Evolutionary conservation across 2,113 vertebrate species (phyloP), one percentile per base, ranked within the genome.

Genomic region (Apaloderma vittatum): DNA sequence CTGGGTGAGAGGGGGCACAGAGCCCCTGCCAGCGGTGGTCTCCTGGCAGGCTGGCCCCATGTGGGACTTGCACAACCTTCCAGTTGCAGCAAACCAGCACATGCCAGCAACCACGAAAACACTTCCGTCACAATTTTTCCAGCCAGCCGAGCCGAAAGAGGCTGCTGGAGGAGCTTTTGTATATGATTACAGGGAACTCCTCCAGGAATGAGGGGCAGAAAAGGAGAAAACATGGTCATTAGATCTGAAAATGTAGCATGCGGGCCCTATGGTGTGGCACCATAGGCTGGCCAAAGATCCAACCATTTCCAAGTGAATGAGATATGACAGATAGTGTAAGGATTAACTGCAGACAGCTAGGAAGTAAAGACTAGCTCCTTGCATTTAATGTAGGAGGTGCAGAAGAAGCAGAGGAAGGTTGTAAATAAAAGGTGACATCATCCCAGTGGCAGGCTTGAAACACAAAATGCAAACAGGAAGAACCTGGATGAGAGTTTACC

Each of bases 31-130:
- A 2, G 34, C 58, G 71, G 94, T 0, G 0, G 6, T 79, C 46
- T 90, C 78, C 88, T 77, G 83, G 79, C 14, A 15, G 67, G 19
- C 58, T 83, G 63, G 26, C 10, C 67, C 46, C 12, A 0, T 5
- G 10, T 0, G 4, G 75, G 68, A 73, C 68, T 96, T 94, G 65
- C 78, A 86, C 74, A 96, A 92, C 34, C 67, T 88, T 76, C 20
- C 75, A 51, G 34, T 86, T 8, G 5, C 71, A 76, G 72, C 6
- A 52, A 94, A 63, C 43, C 1, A 2, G 85, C 75, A 80, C 57
- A 92, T 67, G 94, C 88, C 88, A 95, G 78, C 43, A 77, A 92
- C 95, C 94, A 84, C 55, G 4, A 74, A 88, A 94, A 77, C 88
- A 67, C 71, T 96, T 94, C 88, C 15, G 0, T 77, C 62, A 62